Evolutionary conservation across 2,797 vertebrate genomes (phyloP), one percentile per base, ranked within the genome.

Genomic region (Eulemur coronatus): DNA sequence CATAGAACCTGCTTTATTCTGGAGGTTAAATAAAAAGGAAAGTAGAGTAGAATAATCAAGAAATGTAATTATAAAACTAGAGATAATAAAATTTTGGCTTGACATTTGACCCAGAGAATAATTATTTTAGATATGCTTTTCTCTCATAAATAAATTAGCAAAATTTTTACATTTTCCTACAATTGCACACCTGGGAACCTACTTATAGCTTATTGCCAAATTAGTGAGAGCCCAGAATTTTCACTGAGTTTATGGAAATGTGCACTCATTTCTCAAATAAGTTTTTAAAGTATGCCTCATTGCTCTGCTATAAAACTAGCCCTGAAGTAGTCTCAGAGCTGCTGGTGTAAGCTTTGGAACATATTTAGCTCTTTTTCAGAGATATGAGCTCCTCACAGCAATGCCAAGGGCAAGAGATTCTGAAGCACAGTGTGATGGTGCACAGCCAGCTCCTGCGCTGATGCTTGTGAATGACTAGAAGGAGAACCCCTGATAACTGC

Each of bases 21-120:
- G 3, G 33, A 82, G 1, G 24, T 85, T 84, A 46, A 82, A 46
- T 87, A 38, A 67, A 79, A 95, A 55, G 14, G 8, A 90, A 81
- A 79, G 1, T 73, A 33, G 30, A 85, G 6, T 72, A 30, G 22
- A 79, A 76, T 38, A 38, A 75, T 72, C 46, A 94, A 63, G 15
- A 84, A 70, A 63, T 79, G 1, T 48, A 59, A 82, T 41, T 67
- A n/a, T 65, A 79, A 85, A 94, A 88, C 0, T 73, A 20, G 15
- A 82, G 52, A 91, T 78, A 93, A 84, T 95, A 24, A 95, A 85
- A 88, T 41, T 89, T 91, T 87, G 61, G 26, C 48, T 72, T 94
- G 2, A 95, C 88, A 82, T 88, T 78, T 88, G 15, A 80, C 38
- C 10, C 52, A 67, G n/a, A 84, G 50, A 86, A 90, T 43, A 85